Evolutionary conservation across 2,888 invertebrate genomes (phyloP), one percentile per base, ranked within the genome.

Genomic region (Orthosia gothica): DNA sequence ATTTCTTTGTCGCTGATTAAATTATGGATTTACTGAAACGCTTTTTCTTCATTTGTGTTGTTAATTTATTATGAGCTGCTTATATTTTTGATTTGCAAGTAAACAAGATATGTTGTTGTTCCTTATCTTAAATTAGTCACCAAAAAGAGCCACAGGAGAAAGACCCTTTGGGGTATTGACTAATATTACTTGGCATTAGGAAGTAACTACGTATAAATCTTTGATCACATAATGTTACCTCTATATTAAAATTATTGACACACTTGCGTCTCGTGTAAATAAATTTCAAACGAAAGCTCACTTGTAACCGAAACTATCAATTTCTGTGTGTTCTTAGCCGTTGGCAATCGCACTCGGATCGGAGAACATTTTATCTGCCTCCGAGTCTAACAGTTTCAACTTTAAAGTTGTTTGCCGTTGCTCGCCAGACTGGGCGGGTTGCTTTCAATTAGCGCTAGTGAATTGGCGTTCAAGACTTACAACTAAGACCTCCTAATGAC

Each of bases 391-490:
- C 81, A 70, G 79, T 84, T 86, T 74, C 70, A 82, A 83, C 79
- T 85, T 81, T 71, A 78, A 80, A 84, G 73, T 85, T 83, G 87
- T 85, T 88, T 83, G 83, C 82, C 70, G 72, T 63, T 57, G 76
- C 55, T 59, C 77, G 65, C 69, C 71, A 63, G 70, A 63, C 70
- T 80, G 77, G 79, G 58, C 79, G 81, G 84, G 80, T 80, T 85
- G 85, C 82, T 87, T 89, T 87, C 89, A 89, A 91, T 91, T 89
- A 90, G 85, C 72, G 76, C 85, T 79, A 84, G 74, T 85, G 81
- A 87, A 86, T 87, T 81, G 83, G 80, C 83, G 74, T 76, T 70
- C 82, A 76, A 76, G 76, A 79, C 80, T 81, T 82, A 76, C 61
- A 73, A 75, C 74, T 80, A 76, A 83, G 83, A 87, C 85, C 79